Evolutionary conservation across 2,113 vertebrate genomes (phyloP).

Genomic region (Entomyzon cyanotis): DNA sequence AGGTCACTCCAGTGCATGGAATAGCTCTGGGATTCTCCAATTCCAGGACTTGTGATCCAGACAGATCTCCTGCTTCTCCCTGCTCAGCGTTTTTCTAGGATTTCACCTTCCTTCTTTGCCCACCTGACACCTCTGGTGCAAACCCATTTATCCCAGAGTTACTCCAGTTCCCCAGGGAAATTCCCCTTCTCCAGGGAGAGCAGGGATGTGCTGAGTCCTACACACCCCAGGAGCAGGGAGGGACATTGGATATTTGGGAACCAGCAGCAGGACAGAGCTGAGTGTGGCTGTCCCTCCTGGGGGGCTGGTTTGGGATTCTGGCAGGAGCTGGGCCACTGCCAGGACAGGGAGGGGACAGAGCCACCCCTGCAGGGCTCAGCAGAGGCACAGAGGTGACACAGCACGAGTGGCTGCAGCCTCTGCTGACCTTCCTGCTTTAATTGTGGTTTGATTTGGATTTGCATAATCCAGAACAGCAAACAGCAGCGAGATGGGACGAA

Average conservation of each 20-base stretch:
- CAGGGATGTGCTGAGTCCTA: not conserved
- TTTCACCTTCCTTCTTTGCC: not conserved
- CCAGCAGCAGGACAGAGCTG: not conserved
- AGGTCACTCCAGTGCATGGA: not conserved
- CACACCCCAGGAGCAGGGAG: fast-evolving
- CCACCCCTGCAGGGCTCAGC: not conserved
- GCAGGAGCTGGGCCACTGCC: not conserved
- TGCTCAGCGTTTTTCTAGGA: not conserved
- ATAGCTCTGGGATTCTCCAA: not conserved
- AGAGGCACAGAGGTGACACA: not conserved
- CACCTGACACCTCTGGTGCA: not conserved
- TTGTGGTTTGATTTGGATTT: not conserved
- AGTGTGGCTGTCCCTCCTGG: not conserved
- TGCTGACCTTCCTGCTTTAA: not conserved
- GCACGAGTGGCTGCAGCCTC: not conserved
- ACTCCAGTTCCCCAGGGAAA: not conserved
- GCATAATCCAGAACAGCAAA: slow-evolving; percentile 43
- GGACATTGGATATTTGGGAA: not conserved
- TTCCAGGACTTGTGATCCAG: not conserved
- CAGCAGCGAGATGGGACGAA: not conserved
- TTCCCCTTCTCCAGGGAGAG: not conserved
- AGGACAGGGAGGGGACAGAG: not conserved
- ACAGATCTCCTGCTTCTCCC: not conserved
- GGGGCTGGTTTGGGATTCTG: no score
- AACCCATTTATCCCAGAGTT: not conserved